Base-by-base conservation (phyloP, 53 echinoderm and acorn worm species). In the Crossaster papposus region DNA sequence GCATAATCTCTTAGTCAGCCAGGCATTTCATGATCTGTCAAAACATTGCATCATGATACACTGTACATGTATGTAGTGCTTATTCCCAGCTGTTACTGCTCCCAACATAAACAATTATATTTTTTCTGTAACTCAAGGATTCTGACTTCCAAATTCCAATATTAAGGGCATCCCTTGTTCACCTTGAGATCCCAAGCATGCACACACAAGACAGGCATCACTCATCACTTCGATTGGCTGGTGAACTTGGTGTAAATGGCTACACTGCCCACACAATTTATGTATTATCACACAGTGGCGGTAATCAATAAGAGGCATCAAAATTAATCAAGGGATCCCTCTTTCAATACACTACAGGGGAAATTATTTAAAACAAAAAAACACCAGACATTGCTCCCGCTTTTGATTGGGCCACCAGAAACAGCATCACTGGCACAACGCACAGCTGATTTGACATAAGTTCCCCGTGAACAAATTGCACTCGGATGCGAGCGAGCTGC, bases 361-460 rank as follows among this genome's bases (percentile, higher is more conserved):
- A 17, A 58, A 58, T 68, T n/a, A n/a, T n/a, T n/a, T n/a, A n/a
- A n/a, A n/a, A n/a, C n/a, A n/a, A n/a, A n/a, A 68, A 26, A 9
- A 68, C 68, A n/a, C 28, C 10, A 68, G 68, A 24, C n/a, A 68
- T 68, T 10, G 24, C 68, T 68, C 68, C 68, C 1, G 68, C 68
- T 68, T 68, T 18, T 58, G 81, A 81, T 58, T 81, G 81, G 81
- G 2, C 33, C 34, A 30, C 12, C 55, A 81, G 3, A 26, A 11
- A 3, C 81, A 81, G 31, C 81, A 58, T 81, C 81, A 81, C 81
- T 15, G 17, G 30, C 81, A 31, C 81, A 63, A 30, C 81, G 4
- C 54, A 58, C 81, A 81, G 54, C 58, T 81, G 81, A 81, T 81
- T 81, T 81, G 81, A 81, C 81, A 81, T 63, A 81, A 81, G 81